Conservation (phyloP, 2,888 invertebrate genomes). For the Laspeyria flexula region DNA sequence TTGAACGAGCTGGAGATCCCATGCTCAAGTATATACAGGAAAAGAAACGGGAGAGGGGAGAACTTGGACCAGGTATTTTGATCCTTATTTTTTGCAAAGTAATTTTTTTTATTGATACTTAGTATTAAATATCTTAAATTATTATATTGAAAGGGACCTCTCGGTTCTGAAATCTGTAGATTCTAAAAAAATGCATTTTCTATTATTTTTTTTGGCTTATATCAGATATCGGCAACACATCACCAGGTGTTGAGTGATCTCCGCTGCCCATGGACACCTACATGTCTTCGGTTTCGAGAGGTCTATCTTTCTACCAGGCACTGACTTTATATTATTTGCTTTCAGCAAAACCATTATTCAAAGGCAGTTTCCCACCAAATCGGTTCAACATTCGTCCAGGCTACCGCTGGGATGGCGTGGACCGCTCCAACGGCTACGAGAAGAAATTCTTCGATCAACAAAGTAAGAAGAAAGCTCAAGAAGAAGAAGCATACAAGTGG, state of each 20-base stretch:
- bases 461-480: conserved; percentile 90
- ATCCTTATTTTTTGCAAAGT: no score
- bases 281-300: no score
- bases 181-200: no score
- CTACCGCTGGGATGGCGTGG: conserved; percentile 99
- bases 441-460: conserved; percentile 93
- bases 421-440: conserved; percentile 98
- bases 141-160: no score
- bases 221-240: no score
- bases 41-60: conserved; percentile 84
- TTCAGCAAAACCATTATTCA: conserved; percentile 90
- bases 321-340: conserved; percentile 13
- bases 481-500: conserved; percentile 97
- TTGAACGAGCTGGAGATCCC: conserved; percentile 95
- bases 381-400: conserved; percentile 97
- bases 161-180: no score
- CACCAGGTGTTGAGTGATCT: no score
- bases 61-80: conserved; percentile 77
- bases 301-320: no score
- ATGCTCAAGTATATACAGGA: conserved; percentile 95
- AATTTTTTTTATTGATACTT: not conserved
- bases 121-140: no score
- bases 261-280: no score
- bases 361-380: conserved; percentile 96
- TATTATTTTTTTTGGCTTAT: no score